Evolutionary conservation across 2,797 vertebrate genomes (phyloP), one percentile per base, ranked within the genome.

Genomic region (Stomatorhinus walkeri): DNA sequence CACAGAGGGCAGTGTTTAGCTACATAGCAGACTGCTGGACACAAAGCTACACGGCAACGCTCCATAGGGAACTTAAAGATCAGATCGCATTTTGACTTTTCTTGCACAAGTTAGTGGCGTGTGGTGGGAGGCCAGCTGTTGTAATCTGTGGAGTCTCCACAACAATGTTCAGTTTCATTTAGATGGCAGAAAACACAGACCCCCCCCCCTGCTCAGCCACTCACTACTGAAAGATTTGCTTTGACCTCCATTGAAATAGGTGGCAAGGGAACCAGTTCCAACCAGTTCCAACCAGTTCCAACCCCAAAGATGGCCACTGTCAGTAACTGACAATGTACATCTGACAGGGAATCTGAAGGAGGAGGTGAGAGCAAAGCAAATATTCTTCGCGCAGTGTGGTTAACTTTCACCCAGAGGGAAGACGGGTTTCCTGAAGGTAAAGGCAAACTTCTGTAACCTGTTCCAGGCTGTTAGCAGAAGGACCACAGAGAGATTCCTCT

Each of bases 1-100:
- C 92, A 88, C 85, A 93, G 95, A 93, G 93, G 90, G 93, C 94
- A 93, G 89, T 92, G 92, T 90, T 52, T 87, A 19, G 81, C 90
- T 89, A 89, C 88, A 79, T 56, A 89, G 76, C 6, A 59, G 24
- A 24, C 59, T 59, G 4, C 10, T 16, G 14, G 3, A 85, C 22
- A 84, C n/a, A 59, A 54, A 43, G 3, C 72, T 87, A 52, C 84
- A 28, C 52, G 19, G 12, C 48, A 24, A 56, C 79, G 48, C 64
- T 87, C 81, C 40, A 49, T 49, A 72, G 43, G 52, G 72, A 56
- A 85, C 81, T 51, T 85, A 12, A 51, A 14, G 19, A 24, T 49
- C 10, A 22, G 43, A 51, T 85, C n/a, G 12, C 22, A 46, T 51
- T n/a, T 51, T 22, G 46, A 28, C 81, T 84, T 49, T 49, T 84